Evolutionary conservation across 2,888 invertebrate genomes (phyloP).

Genomic region (Cryptocheilus praepositus): DNA sequence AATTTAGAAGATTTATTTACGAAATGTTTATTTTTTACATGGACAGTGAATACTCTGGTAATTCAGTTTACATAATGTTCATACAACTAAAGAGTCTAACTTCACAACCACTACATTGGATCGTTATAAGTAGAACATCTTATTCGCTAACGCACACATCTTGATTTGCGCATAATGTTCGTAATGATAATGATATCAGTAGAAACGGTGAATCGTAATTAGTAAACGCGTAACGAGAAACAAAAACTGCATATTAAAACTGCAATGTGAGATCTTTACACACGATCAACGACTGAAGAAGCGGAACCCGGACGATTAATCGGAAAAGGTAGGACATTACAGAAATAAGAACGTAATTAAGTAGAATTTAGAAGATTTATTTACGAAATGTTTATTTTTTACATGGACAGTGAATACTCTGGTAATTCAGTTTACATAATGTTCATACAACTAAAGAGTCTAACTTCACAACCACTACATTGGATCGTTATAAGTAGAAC

Average conservation of each 20-base stretch:
- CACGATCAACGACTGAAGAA: too few species aligned
- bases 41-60: conserved; percentile 59
- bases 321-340: too few species aligned
- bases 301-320: too few species aligned
- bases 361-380: conserved; percentile 62
- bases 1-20: too few species aligned
- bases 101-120: conserved; percentile 47
- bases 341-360: too few species aligned
- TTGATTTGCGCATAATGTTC: conserved; percentile 39
- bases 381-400: conserved; percentile 63
- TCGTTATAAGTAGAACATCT: conserved; percentile 57
- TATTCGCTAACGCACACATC: conserved; percentile 61
- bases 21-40: conserved; percentile 53
- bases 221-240: too few species aligned
- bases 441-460: conserved; percentile 48
- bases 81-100: conserved; percentile 49
- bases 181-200: conserved; percentile 46
- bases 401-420: conserved; percentile 63
- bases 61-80: conserved; percentile 42
- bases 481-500: conserved; percentile 55
- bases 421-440: conserved; percentile 43
- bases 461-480: conserved; percentile 48
- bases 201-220: conserved; percentile 1
- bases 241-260: too few species aligned
- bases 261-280: too few species aligned